Conservation (phyloP, 2,888 invertebrate species). For the Venustoraphidia nigricollis region DNA sequence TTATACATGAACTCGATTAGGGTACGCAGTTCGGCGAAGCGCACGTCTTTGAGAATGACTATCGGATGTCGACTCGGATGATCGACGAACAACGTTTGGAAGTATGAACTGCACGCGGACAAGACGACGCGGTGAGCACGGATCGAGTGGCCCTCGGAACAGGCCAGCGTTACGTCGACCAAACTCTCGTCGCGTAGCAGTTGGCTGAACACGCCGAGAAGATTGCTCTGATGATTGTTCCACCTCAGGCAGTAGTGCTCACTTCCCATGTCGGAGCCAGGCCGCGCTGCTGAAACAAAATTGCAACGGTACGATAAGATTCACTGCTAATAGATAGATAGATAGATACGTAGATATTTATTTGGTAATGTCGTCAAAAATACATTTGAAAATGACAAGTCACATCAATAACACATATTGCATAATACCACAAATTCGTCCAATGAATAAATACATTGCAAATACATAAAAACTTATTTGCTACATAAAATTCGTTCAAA, state of each 20-base stretch:
- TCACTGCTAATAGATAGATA: too few relatives aligned
- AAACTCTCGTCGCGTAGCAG: conserved; percentile 89
- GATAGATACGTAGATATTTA: too few relatives aligned
- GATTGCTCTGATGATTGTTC: conserved; percentile 98
- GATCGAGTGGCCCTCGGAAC: conserved; percentile 88
- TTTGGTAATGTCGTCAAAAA: too few relatives aligned
- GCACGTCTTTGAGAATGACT: conserved; percentile 88
- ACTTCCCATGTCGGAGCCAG: conserved; percentile 93
- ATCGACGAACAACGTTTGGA: conserved; percentile 84
- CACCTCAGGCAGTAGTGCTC: conserved; percentile 97
- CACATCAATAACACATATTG: too few relatives aligned
- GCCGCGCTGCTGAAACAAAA: conserved; percentile 47
- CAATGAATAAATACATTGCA: too few relatives aligned
- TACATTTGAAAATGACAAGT: too few relatives aligned
- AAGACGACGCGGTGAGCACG: conserved; percentile 89
- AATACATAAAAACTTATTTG: too few relatives aligned
- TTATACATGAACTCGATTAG: conserved; percentile 94
- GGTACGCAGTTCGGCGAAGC: conserved; percentile 77
- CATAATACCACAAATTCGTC: too few relatives aligned
- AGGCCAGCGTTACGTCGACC: conserved; percentile 92
- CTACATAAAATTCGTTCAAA: too few relatives aligned
- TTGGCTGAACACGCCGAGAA: conserved; percentile 93
- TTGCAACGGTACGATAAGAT: neutral
- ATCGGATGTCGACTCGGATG: conserved; percentile 87
- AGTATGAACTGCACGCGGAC: conserved; percentile 91